Evolutionary conservation across 2,797 vertebrate genomes (phyloP), one percentile per base, ranked within the genome.

Genomic region (Pangasius djambal): DNA sequence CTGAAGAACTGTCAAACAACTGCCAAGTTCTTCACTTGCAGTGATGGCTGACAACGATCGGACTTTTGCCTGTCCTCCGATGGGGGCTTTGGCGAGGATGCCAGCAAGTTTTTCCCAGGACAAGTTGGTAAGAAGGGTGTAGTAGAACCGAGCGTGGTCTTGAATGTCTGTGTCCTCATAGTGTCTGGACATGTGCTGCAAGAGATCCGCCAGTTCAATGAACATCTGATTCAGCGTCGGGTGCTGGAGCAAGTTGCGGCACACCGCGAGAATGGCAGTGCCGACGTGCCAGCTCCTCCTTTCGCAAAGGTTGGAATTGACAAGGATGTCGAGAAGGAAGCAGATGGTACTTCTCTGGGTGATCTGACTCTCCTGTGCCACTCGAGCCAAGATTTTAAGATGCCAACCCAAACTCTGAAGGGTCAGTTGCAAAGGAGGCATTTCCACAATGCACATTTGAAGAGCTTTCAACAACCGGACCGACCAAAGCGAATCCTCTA

Each of bases 141-240:
- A 98, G 93, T 98, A 98, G 25, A 98, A 96, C 6, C 97, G 96
- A 22, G 97, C 97, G 0, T 95, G 97, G 91, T 98, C 97, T 74
- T 94, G 96, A 63, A 97, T 94, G 40, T 98, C 98, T 0, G 95
- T 95, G 92, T 97, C 96, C 1, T 95, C 94, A 1, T 97, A 96
- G 89, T 79, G 89, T 59, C 92, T 88, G 70, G 95, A 89, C 40
- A 97, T 93, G 37, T 93, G 92, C 91, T 97, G 97, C 85, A 98
- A 93, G 88, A 97, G 89, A 88, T 97, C 95, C 0, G 96, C 96
- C 91, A 98, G 93, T 34, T 95, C 92, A 28, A 92, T 84, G 85
- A 97, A 94, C n/a, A 96, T 86, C 0, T 91, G 90, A 86, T 96
- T 94, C 34, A 97, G 91, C 28, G 92, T 93, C 12, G 96, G 95